A percentile compares a stretch with the other conserved stretches of the same genome.
Evolutionary conservation across 2,888 invertebrate genomes (phyloP).

Genomic region (Matsumyia berberina): DNA sequence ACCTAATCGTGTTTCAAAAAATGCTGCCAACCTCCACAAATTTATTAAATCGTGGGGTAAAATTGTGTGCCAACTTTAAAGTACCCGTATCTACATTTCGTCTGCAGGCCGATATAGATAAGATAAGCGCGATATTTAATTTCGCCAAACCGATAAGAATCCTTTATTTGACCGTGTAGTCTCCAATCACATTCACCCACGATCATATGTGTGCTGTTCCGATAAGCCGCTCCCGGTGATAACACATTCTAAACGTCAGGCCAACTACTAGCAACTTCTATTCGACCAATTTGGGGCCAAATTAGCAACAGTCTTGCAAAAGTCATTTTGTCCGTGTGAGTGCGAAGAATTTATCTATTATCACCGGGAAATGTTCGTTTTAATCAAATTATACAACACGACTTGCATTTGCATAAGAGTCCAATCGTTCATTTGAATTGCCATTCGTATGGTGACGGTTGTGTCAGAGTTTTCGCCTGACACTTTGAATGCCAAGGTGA

Average conservation of each 20-base stretch:
- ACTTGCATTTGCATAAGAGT: conserved; percentile 37
- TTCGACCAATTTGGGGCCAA: conserved; percentile 32
- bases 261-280: background rate
- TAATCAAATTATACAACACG: conserved; percentile 57
- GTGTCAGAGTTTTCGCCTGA: conserved; percentile 1
- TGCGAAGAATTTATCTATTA: conserved; percentile 18
- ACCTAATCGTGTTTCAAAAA: background rate
- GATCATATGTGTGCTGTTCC: conserved; percentile 10
- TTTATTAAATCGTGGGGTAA: background rate
- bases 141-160: conserved; percentile 58
- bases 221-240: conserved; percentile 34
- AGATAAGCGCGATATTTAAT: conserved; percentile 54
- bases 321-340: background rate
- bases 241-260: conserved; percentile 9
- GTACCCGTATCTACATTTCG: conserved; percentile 20
- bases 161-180: conserved; percentile 56
- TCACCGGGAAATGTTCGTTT: conserved; percentile 33
- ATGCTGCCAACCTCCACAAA: conserved; percentile 2
- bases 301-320: conserved; percentile 40
- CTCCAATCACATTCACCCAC: conserved; percentile 32
- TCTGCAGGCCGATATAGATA: conserved; percentile 38
- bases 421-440: conserved; percentile 34
- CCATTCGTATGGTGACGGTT: conserved; percentile 19
- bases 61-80: conserved; percentile 1
- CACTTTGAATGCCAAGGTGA: conserved; percentile 55